Conservation (phyloP, 2,888 invertebrate species). For the Pegoplata infirma region DNA sequence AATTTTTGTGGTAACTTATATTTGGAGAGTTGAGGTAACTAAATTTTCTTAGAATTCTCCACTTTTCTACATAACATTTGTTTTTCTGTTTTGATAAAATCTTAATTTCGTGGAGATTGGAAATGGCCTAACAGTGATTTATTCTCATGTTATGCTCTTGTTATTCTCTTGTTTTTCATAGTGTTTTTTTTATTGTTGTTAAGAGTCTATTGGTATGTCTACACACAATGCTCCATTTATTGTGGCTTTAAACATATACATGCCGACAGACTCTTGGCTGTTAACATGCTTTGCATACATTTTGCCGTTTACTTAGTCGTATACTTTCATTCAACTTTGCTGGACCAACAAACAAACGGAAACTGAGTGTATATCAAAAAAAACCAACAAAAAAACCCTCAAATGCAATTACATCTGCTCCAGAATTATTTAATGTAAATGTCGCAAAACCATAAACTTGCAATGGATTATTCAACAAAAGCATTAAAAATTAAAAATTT, state of each 20-base stretch:
- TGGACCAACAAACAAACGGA: conserved; percentile 58
- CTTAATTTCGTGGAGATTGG: conserved; percentile 45
- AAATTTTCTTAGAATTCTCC: too few species aligned
- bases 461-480: conserved; percentile 20
- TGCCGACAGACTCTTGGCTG: conserved; percentile 23
- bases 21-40: too few species aligned
- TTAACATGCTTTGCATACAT: conserved; percentile 44
- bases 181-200: conserved; percentile 4
- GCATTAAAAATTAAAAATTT: too few species aligned
- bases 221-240: conserved; percentile 1
- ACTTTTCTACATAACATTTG: too few species aligned
- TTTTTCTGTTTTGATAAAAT: too few species aligned
- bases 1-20: too few species aligned
- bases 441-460: background rate
- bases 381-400: conserved; percentile 12
- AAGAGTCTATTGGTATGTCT: conserved; percentile 7
- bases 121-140: too few species aligned
- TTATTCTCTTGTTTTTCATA: conserved; percentile 22
- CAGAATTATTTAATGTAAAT: background rate
- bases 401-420: conserved; percentile 36
- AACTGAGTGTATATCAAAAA: conserved; percentile 28
- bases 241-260: conserved; percentile 10
- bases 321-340: conserved; percentile 59
- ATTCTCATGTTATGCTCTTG: conserved; percentile 17
- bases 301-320: conserved; percentile 55